Evolutionary conservation across 2,797 vertebrate genomes (phyloP).

Genomic region (Hephaestus fuliginosus): DNA sequence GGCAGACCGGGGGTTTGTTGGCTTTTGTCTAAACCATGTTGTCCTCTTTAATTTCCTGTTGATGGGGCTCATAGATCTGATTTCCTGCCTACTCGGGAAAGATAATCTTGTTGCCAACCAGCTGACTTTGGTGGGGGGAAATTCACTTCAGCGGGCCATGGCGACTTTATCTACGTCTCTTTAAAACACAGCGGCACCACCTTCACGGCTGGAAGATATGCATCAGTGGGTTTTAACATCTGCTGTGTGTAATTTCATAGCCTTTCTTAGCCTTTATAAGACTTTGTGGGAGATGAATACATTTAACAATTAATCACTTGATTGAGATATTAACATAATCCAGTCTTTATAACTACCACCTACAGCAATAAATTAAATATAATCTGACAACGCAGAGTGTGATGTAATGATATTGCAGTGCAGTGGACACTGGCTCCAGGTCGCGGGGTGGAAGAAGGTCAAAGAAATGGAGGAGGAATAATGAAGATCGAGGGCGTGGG

Average conservation of each 20-base stretch:
- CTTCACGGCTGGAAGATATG: conserved; percentile 20
- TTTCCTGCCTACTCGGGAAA: conserved; percentile 75
- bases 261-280: conserved; percentile 6
- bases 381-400: background rate
- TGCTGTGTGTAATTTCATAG: conserved; percentile 38
- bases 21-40: conserved; percentile 73
- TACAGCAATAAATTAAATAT: background rate
- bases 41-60: conserved; percentile 84
- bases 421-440: background rate
- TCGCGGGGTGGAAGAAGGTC: conserved; percentile 19
- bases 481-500: conserved; percentile 18
- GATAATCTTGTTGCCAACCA: conserved; percentile 68
- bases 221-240: conserved; percentile 32
- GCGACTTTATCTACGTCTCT: conserved; percentile 35
- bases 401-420: background rate
- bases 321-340: conserved; percentile 5
- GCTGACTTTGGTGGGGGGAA: conserved; percentile 38
- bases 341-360: conserved; percentile 8
- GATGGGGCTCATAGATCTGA: conserved; percentile 76
- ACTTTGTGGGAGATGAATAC: background rate
- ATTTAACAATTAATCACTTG: background rate
- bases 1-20: conserved; percentile 39
- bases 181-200: background rate
- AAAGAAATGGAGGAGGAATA: conserved; percentile 34
- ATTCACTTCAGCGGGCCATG: conserved; percentile 30